Evolutionary conservation across 2,888 invertebrate genomes (phyloP).

Genomic region (Drosophila neutralis): DNA sequence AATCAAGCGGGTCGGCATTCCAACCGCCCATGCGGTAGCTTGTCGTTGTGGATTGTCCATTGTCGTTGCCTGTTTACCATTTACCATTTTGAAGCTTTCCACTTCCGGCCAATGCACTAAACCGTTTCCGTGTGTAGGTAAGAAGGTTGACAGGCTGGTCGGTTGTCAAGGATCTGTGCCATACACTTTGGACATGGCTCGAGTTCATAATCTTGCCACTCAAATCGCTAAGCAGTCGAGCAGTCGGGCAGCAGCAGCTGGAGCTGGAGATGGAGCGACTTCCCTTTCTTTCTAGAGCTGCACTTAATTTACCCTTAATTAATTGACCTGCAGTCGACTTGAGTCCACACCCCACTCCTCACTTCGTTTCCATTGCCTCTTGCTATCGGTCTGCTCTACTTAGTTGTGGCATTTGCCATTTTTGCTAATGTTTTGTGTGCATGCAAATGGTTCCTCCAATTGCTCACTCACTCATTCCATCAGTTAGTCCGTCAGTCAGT

Average conservation of each 20-base stretch:
- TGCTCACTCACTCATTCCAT: slow-evolving; percentile 45
- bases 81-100: slow-evolving; percentile 50
- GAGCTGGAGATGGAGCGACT: slow-evolving; percentile 24
- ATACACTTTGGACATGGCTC: slow-evolving; percentile 33
- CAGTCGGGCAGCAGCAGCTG: slow-evolving; percentile 23
- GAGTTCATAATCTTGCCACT: slow-evolving; percentile 73
- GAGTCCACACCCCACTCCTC: slow-evolving; percentile 38
- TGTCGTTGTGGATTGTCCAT: slow-evolving; percentile 22
- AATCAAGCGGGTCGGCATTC: slow-evolving; percentile 55
- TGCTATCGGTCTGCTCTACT: slow-evolving; percentile 45
- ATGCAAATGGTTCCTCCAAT: slow-evolving; percentile 66
- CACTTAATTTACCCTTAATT: slow-evolving; percentile 79
- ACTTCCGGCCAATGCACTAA: slow-evolving; percentile 74
- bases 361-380: neutral
- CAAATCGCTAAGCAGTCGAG: slow-evolving; percentile 71
- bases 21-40: slow-evolving; percentile 24
- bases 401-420: slow-evolving; percentile 51
- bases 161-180: slow-evolving; percentile 62
- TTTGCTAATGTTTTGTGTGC: slow-evolving; percentile 74
- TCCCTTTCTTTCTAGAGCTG: slow-evolving; percentile 49
- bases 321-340: slow-evolving; percentile 77
- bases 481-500: slow-evolving; percentile 22
- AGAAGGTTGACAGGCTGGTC: neutral
- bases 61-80: slow-evolving; percentile 48
- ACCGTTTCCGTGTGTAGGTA: slow-evolving; percentile 61